Base-by-base conservation (phyloP, 2,888 invertebrate genomes). In the Perizoma affinitatum region DNA sequence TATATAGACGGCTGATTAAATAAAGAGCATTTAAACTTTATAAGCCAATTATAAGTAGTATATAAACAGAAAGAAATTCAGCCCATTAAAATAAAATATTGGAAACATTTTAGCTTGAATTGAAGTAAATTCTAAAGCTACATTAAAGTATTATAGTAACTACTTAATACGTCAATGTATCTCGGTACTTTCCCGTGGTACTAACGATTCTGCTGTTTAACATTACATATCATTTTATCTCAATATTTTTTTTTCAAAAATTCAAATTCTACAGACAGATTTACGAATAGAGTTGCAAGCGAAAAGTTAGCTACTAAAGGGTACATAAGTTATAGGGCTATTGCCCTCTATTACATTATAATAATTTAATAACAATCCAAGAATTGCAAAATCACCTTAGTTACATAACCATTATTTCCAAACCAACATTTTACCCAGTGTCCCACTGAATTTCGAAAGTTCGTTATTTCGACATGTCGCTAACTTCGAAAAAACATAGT, bases 1-100 rank as follows among this genome's bases (percentile, higher is more conserved):
- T 59, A 48, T 50, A 22, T 38, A 38, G 51, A 58, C 49, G 62
- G 54, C 63, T 59, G 53, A 48, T 55, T 40, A 43, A 58, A 48
- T 9, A 52, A 53, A 61, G 35, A 57, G 56, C 44, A 47, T 59
- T 56, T 52, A 49, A 62, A 47, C 55, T 60, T 58, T 54, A 56
- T 44, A 56, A 58, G 57, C 58, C 58, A 1, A 47, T 52, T 47
- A 44, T 38, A 38, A 52, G 35, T 50, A 50, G 50, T 11, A 38
- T 47, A 57, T 11, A 33, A 57, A 43, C 34, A 40, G 40, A 58
- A 57, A 46, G n/a, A 42, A 36, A 34, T 47, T 58, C 36, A 43
- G 35, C 57, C 51, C 40, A 22, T 41, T 11, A 5, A 52, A 46
- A 53, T 44, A 34, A 58, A 58, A 52, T n/a, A 51, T 50, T 45